Evolutionary conservation across 2,113 vertebrate species (phyloP).

Genomic region (Cyprinus carpio): DNA sequence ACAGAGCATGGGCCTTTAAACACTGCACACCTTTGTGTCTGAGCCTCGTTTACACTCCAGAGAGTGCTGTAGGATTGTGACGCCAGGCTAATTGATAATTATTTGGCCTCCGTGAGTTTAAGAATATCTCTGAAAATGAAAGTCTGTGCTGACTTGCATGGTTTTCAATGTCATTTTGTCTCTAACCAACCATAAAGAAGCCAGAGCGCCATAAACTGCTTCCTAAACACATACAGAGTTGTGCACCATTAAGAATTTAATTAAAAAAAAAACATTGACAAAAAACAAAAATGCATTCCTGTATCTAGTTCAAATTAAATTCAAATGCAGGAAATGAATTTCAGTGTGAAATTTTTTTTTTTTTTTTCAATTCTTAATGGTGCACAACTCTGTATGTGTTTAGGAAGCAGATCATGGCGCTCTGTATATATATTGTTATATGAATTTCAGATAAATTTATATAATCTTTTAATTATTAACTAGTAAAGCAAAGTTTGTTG

Average conservation of each 20-base stretch:
- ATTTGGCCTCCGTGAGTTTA: conserved; percentile 18
- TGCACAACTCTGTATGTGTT: background rate
- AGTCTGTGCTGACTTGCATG: background rate
- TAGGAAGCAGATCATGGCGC: background rate
- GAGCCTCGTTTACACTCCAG: conserved; percentile 41
- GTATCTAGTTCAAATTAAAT: no score
- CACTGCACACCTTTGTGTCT: conserved; percentile 57
- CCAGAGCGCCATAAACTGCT: background rate
- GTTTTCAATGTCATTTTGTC: conserved; percentile 2
- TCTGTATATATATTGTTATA: background rate
- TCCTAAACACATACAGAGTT: background rate
- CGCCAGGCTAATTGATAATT: conserved; percentile 41
- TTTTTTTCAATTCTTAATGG: background rate
- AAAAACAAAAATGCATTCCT: no score
- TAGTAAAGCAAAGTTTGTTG: no score
- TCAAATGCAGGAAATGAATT: no score
- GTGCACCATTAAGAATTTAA: background rate
- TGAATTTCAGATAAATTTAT: no score
- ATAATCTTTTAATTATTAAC: no score
- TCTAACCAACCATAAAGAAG: conserved; percentile 7
- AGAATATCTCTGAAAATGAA: background rate
- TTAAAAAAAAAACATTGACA: no score
- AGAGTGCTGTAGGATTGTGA: conserved; percentile 30
- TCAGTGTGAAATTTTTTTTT: no score
- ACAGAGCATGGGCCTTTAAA: conserved; percentile 57